phyloP scores from a whole-genome alignment of 2,113 vertebrate species.

The Puntigrus tetrazona region DNA sequence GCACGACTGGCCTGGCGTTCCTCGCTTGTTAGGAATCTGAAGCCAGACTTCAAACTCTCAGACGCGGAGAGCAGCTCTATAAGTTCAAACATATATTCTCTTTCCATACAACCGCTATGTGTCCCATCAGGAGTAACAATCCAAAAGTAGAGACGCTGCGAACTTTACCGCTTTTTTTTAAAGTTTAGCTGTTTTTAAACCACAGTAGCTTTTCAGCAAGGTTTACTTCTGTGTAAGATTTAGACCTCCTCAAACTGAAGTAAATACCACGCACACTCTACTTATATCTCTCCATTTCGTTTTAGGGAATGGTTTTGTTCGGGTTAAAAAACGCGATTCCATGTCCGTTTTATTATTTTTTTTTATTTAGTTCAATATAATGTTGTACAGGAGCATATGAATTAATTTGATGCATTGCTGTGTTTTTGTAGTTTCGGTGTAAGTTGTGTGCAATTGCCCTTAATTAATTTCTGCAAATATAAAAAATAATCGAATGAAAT shows the following conservation, averaged over 20 bases:
- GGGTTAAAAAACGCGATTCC: background rate
- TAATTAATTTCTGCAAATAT: background rate
- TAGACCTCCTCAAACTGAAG: background rate
- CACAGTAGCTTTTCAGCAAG: background rate
- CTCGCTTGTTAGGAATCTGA: slow-evolving; percentile 57
- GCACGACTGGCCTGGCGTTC: slow-evolving; percentile 38
- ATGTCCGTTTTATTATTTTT: background rate
- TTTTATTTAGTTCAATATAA: background rate
- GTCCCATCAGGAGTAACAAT: slow-evolving; percentile 23
- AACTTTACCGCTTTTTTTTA: background rate
- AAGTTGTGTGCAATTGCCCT: background rate
- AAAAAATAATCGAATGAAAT: background rate
- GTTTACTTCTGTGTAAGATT: background rate
- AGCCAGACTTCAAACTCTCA: slow-evolving; percentile 55
- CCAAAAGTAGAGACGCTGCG: background rate
- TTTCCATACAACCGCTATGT: slow-evolving; percentile 28
- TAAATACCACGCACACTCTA: background rate
- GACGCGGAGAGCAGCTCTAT: slow-evolving; percentile 47
- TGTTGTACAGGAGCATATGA: background rate
- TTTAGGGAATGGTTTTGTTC: background rate
- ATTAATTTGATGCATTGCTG: background rate
- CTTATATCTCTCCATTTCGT: background rate
- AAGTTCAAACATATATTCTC: slow-evolving; percentile 48
- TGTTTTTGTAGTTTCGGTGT: background rate
- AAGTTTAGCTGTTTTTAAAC: background rate